Evolutionary conservation across 2,888 invertebrate genomes (phyloP), one percentile per base, ranked within the genome.

Genomic region (Pseudococcus jackbeardsleyi): DNA sequence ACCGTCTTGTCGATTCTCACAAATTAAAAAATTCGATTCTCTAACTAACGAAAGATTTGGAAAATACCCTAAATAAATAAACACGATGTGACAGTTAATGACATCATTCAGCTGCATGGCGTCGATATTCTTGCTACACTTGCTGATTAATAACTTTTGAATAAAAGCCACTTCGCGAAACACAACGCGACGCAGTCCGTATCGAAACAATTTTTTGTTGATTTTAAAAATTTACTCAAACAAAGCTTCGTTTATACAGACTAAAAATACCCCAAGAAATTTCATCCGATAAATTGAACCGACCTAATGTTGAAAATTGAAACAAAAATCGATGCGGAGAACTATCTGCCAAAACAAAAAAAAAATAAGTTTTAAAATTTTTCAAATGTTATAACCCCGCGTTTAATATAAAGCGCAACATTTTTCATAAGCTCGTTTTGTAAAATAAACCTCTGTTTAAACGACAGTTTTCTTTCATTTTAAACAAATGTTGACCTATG

Each of bases 61-160:
- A 68, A 68, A 68, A 68, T 68, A 68, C 68, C 68, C 68, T 68
- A 68, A 68, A 68, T 68, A 68, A 68, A 68, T 68, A 68, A 68
- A 68, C 68, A 19, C 68, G 68, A 68, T 26, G 68, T 68, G 68
- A 68, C 68, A 68, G 68, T 68, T 68, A 12, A 68, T 19, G 68
- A 68, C 22, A 68, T 68, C 68, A 26, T 19, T 12, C 68, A 68
- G 68, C 68, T 68, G 68, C 68, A 68, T 68, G 68, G 68, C 19
- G 68, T 68, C 19, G 68, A 12, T 50, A 50, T 50, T 50, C 50
- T 50, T 46, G 7, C 12, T 50, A 2, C 12, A 50, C 50, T 46
- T 50, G 50, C 9, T 50, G 50, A 50, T 50, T 50, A 50, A 11
- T 50, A 50, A 50, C 15, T 7, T 12, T 50, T 12, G 12, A 7